A percentile compares a stretch with the other conserved stretches of the same genome.
Evolutionary conservation across 2,113 vertebrate genomes (phyloP).

Genomic region (Hemiscyllium ocellatum): DNA sequence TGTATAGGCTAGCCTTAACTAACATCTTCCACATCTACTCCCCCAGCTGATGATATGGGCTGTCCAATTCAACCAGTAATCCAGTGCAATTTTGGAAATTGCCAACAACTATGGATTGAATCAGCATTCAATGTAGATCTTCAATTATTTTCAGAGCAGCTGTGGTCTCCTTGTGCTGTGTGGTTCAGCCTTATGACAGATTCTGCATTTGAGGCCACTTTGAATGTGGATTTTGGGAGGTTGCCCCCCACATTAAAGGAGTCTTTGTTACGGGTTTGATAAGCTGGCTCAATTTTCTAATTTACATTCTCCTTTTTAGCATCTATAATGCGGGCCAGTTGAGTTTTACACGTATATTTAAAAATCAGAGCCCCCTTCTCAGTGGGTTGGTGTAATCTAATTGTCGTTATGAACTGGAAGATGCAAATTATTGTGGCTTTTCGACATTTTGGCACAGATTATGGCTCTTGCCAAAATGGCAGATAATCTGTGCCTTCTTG

Average conservation of each 20-base stretch:
- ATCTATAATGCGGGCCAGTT: not conserved
- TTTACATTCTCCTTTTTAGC: not conserved
- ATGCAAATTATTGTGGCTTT: slow-evolving; percentile 80
- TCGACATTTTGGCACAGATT: slow-evolving; percentile 82
- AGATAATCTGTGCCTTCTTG: slow-evolving; percentile 77
- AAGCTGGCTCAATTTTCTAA: not conserved
- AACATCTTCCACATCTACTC: not conserved
- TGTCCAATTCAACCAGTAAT: not conserved
- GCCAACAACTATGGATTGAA: not conserved
- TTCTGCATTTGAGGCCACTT: not conserved
- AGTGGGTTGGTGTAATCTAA: slow-evolving; percentile 95
- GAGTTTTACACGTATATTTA: not conserved
- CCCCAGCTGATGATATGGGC: not conserved
- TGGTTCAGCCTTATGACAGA: not conserved
- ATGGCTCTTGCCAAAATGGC: slow-evolving; percentile 81
- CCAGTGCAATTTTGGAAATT: not conserved
- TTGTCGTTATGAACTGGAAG: slow-evolving; percentile 73
- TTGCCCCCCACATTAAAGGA: not conserved
- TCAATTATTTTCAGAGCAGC: not conserved
- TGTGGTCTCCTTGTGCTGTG: not conserved
- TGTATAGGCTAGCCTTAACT: not conserved
- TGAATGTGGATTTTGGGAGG: not conserved
- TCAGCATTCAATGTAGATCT: not conserved
- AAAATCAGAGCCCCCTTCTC: not conserved
- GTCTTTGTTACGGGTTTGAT: not conserved